Evolutionary conservation across 2,888 invertebrate genomes (phyloP).

Genomic region (Colletes collaris): DNA sequence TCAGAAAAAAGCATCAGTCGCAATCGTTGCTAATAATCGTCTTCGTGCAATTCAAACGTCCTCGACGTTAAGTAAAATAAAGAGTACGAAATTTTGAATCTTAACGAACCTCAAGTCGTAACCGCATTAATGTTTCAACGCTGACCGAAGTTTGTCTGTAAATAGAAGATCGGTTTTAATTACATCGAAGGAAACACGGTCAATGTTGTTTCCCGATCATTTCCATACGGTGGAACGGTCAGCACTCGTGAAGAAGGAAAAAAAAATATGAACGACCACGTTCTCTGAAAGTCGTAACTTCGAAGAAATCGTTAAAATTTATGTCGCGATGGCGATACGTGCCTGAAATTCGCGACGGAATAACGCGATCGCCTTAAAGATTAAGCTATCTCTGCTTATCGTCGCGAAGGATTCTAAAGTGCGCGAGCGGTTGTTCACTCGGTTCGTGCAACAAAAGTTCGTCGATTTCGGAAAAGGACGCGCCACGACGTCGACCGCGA

Average conservation of each 20-base stretch:
- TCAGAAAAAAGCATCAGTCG: too few relatives aligned
- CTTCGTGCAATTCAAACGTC: too few relatives aligned
- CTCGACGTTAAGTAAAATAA: too few relatives aligned
- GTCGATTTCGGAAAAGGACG: constrained; percentile 41
- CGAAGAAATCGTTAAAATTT: constrained; percentile 28
- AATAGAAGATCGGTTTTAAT: too few relatives aligned
- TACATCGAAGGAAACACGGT: too few relatives aligned
- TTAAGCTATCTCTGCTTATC: constrained; percentile 44
- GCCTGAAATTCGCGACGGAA: constrained; percentile 36
- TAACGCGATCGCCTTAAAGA: constrained; percentile 43
- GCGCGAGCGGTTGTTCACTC: constrained; percentile 1
- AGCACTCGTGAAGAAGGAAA: neutral
- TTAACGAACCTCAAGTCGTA: too few relatives aligned
- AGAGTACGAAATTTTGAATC: too few relatives aligned
- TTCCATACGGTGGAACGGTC: too few relatives aligned
- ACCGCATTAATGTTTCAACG: too few relatives aligned
- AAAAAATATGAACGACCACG: neutral
- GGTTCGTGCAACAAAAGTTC: constrained; percentile 34
- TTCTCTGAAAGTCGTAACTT: neutral
- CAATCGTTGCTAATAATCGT: too few relatives aligned
- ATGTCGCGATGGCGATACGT: constrained; percentile 22
- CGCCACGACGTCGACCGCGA: constrained; percentile 8
- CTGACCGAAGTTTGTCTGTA: too few relatives aligned
- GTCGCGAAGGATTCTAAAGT: constrained; percentile 22
- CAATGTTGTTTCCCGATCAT: too few relatives aligned